Evolutionary conservation across 2,113 vertebrate genomes (phyloP), one percentile per base, ranked within the genome.

Genomic region (Greenwoodochromis staneri): DNA sequence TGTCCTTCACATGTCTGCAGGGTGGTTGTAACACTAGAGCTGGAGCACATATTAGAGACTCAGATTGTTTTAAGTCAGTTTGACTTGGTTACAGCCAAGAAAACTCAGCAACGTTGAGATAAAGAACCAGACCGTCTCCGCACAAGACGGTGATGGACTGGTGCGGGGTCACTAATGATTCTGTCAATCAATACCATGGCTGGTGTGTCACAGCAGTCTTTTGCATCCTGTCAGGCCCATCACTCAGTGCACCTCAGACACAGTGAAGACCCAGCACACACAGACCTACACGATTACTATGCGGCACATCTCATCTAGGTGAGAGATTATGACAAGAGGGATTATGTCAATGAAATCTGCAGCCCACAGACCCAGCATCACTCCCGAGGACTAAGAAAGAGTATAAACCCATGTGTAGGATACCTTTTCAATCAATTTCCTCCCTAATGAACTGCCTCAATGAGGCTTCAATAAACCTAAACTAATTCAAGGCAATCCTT

Each of bases 1-100:
- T 81, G 94, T 80, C 93, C 94, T 92, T 94, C 90, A 93, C 93
- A 86, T 92, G 87, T 89, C 93, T 86, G 81, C 40, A 61, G 89
- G 85, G 83, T 27, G 29, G 47, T 73, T 80, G 34, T 49, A 78
- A 57, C 34, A 24, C 84, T 57, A 78, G 73, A 88, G 40, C 31
- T 29, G 53, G 8, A 21, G n/a, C 7, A 12, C 6, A 9, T 5
- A 24, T 76, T 61, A 57, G 19, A n/a, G 9, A 21, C 31, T 14
- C 21, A 21, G 29, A 19, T 61, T 80, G 4, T 80, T 69, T 85
- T 16, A 53, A 81, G 61, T 34, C 4, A n/a, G 5, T 81, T 78
- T 54, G 16, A 13, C 57, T 66, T 8, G 16, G 55, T 69, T 81
- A 36, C 36, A n/a, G 27, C 24, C 55, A 47, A 34, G 34, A 82